Conservation (phyloP, 2,797 vertebrate genomes). For the Psittacula echo region DNA sequence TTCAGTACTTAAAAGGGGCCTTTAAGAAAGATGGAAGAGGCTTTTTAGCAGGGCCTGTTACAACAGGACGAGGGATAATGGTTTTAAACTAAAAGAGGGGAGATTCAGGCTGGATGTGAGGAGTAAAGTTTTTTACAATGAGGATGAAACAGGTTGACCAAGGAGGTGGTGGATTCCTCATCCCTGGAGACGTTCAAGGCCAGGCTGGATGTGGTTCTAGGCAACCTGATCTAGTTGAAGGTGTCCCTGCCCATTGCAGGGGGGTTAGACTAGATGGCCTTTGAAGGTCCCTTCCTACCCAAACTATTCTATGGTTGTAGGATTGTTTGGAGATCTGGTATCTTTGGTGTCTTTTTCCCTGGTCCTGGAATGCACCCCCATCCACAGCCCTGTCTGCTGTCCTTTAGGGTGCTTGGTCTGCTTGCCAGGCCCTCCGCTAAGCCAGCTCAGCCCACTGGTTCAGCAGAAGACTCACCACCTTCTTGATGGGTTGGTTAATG, state of each 20-base stretch:
- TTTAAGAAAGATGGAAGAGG: background rate
- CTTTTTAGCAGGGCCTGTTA: background rate
- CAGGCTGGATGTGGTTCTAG: background rate
- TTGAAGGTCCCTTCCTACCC: background rate
- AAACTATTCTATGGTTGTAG: background rate
- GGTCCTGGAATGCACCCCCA: accelerated
- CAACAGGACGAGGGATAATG: background rate
- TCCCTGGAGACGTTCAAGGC: background rate
- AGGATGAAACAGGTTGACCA: background rate
- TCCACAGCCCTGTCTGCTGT: background rate
- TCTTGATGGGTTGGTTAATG: background rate
- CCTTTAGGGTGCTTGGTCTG: background rate
- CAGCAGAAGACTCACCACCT: background rate
- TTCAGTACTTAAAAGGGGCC: background rate
- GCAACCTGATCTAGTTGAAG: background rate
- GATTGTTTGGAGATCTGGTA: background rate
- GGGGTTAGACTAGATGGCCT: background rate
- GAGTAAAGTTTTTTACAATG: background rate
- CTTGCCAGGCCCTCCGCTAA: background rate
- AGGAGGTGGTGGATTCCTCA: background rate
- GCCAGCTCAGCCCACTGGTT: background rate
- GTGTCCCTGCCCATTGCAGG: background rate
- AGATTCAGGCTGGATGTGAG: background rate
- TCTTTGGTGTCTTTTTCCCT: background rate
- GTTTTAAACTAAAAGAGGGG: background rate